Base-by-base conservation (phyloP, 2,888 invertebrate species). In the Microplitis deprimator region DNA sequence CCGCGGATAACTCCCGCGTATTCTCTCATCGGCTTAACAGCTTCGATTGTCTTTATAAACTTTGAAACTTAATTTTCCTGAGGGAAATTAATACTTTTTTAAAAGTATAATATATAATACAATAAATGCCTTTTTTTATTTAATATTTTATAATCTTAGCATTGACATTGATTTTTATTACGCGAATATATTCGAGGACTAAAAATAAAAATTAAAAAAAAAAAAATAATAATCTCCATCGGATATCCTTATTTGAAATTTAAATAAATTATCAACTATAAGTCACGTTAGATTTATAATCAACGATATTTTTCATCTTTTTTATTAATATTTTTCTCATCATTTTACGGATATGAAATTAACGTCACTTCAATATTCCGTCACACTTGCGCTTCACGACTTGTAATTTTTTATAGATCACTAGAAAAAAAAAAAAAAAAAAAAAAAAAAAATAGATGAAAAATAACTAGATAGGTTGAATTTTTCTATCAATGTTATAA, bases 351-450 rank as follows among this genome's bases (percentile, higher is more conserved):
- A 82, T 84, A 84, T 82, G 81, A 83, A 80, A 85, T 87, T 84
- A 87, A 83, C 77, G 84, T 86, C 86, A 76, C 79, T 79, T 81
- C 81, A 79, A 84, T 84, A 84, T 85, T 84, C 82, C 73, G 77
- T 76, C 74, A 75, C 75, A 75, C 69, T 75, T 67, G 38, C 40
- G 69, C 16, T 29, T 70, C 17, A 69, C 65, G 10, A 60, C 8
- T 50, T 29, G 40, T 71, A 73, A 50, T 41, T 62, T 65, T 65
- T 65, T 65, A 65, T 29, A 65, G 29, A 65, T 62, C 59, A 59
- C 8, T 8, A 13, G 59, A 59, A 59, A 59, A 59, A 59, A 20
- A 62, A 70, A 59, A 59, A 59, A 59, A 59, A 20, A 62, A 70
- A 65, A 17, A 17, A 29, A 41, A 17, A 67, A 61, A 20, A 60